phyloP scores from a whole-genome alignment of 2,888 invertebrate species.

The Yponomeuta sedellus region DNA sequence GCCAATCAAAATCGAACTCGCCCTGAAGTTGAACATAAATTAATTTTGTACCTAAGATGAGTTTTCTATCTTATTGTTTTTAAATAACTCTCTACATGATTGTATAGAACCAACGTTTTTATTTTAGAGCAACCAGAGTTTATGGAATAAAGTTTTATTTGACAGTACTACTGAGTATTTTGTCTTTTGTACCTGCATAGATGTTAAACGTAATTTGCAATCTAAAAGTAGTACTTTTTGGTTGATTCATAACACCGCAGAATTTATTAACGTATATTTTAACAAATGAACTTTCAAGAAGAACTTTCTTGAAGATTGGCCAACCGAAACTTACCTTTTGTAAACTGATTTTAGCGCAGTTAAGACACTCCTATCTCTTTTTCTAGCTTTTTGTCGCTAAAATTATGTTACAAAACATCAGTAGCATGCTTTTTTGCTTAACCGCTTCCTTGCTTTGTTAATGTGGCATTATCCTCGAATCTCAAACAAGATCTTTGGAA shows the following conservation, averaged over 20 bases:
- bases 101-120: neutral
- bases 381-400: neutral
- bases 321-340: neutral
- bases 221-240: too few relatives aligned
- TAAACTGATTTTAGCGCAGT: neutral
- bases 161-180: neutral
- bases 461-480: neutral
- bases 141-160: constrained; percentile 8
- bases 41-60: neutral
- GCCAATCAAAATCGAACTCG: too few relatives aligned
- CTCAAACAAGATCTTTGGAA: neutral
- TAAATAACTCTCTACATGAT: neutral
- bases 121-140: neutral
- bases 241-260: too few relatives aligned
- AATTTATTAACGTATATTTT: too few relatives aligned
- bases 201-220: neutral
- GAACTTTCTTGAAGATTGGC: neutral
- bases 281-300: neutral
- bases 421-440: constrained; percentile 1
- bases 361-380: neutral
- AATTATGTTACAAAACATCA: neutral
- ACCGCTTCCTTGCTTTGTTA: neutral
- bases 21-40: too few relatives aligned
- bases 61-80: neutral
- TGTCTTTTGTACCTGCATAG: neutral